A percentile compares a stretch with the other conserved stretches of the same genome.
These are phyloP conservation scores for Gymnopithys bicolor DNA, from an alignment of 2,797 vertebrate species.

Conservation along the genomic window DNA sequence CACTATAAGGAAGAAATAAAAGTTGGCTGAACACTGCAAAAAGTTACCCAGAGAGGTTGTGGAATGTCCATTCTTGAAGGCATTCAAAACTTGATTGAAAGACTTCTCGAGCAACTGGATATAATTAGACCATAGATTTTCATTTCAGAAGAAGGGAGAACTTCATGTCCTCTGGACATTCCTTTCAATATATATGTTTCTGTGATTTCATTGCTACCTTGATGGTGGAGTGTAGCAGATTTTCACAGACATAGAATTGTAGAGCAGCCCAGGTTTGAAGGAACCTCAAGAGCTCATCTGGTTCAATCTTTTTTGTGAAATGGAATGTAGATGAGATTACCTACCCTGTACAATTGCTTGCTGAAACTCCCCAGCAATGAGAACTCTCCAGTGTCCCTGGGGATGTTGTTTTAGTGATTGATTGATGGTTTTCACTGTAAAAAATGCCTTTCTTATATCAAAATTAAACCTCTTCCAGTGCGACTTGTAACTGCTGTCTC, in stretches of 20 bases:
- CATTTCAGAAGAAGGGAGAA: not conserved
- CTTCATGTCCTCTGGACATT: not conserved
- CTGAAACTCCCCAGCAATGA: not conserved
- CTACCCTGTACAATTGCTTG: not conserved
- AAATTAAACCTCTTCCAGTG: not conserved
- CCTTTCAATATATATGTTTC: accelerated
- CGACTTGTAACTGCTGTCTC: not conserved
- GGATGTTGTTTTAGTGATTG: not conserved
- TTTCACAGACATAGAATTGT: not conserved
- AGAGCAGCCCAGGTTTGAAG: not conserved
- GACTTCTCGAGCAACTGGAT: not conserved
- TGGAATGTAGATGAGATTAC: not conserved
- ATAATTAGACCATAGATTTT: not conserved
- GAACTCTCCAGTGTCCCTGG: not conserved
- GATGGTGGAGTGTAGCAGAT: not conserved
- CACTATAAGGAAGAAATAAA: not conserved
- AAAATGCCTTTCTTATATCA: not conserved
- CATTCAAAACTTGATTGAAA: not conserved
- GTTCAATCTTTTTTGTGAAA: not conserved
- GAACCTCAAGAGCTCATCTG: accelerated
- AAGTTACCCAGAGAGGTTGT: not conserved
- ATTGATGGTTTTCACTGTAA: not conserved
- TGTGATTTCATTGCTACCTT: not conserved
- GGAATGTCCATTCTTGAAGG: not conserved
- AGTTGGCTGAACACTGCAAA: not conserved